Conservation (phyloP, 2,888 invertebrate species). For the Dryadula phaetusa region DNA sequence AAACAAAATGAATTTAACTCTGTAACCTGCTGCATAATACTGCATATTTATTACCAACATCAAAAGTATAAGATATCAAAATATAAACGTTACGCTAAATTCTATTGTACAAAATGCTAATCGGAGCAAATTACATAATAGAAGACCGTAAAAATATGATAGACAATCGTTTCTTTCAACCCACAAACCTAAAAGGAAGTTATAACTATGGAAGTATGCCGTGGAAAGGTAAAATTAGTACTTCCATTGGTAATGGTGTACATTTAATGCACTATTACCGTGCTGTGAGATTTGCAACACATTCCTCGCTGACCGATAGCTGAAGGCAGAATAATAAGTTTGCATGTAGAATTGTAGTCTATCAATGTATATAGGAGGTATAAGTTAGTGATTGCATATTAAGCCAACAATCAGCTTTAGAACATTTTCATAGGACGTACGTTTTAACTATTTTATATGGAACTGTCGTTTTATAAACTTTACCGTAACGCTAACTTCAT, state of each 20-base stretch:
- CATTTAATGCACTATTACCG: slow-evolving; percentile 42
- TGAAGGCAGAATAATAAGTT: slow-evolving; percentile 44
- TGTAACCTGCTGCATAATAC: too few relatives aligned
- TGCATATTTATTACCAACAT: background rate
- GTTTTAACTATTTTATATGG: background rate
- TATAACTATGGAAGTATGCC: slow-evolving; percentile 41
- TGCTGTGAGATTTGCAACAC: slow-evolving; percentile 42
- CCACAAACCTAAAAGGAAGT: slow-evolving; percentile 45
- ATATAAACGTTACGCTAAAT: background rate
- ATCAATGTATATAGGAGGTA: slow-evolving; percentile 37
- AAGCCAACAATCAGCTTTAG: slow-evolving; percentile 34
- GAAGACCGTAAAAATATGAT: slow-evolving; percentile 21
- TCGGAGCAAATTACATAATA: slow-evolving; percentile 22
- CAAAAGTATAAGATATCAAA: background rate
- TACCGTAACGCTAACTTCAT: too few relatives aligned
- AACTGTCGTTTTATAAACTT: slow-evolving; percentile 3
- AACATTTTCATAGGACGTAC: slow-evolving; percentile 26
- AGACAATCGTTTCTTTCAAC: slow-evolving; percentile 34
- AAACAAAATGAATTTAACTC: too few relatives aligned
- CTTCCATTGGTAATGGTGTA: slow-evolving; percentile 39
- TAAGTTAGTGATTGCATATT: slow-evolving; percentile 42
- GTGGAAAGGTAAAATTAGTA: slow-evolving; percentile 45
- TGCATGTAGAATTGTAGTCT: slow-evolving; percentile 46
- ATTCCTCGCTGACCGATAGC: slow-evolving; percentile 51
- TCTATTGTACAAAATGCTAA: background rate